Conservation (phyloP, 2,113 vertebrate genomes). For the Tachuris rubrigastra region DNA sequence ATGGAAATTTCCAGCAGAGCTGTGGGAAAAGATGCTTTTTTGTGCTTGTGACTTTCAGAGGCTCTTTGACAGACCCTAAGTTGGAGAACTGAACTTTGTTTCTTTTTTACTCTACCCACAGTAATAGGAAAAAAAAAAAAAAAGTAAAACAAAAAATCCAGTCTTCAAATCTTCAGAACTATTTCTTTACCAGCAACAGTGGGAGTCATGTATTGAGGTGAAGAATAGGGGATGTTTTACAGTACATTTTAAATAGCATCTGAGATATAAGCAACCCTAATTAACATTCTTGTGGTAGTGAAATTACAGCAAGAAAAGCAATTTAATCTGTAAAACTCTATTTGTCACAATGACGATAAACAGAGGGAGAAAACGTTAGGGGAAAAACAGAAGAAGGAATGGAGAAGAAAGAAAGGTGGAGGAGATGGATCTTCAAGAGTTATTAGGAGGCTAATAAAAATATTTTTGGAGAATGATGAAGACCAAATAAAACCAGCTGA, state of each 20-base stretch:
- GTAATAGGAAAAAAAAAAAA: not conserved
- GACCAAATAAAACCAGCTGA: not conserved
- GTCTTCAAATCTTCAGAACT: not conserved
- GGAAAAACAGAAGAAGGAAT: not conserved
- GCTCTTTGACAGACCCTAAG: not conserved
- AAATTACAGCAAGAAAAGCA: conserved; percentile 20
- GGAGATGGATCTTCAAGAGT: not conserved
- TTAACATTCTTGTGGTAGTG: conserved; percentile 30
- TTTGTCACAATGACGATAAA: conserved; percentile 22
- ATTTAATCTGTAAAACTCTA: conserved; percentile 26
- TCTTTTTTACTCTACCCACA: not conserved
- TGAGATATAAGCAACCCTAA: conserved; percentile 24
- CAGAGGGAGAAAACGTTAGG: not conserved
- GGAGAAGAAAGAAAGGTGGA: not conserved
- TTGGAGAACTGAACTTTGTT: not conserved
- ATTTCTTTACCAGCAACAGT: not conserved
- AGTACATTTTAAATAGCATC: conserved; percentile 17
- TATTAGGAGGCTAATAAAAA: too few species aligned
- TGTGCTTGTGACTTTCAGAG: not conserved
- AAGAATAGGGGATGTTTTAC: not conserved
- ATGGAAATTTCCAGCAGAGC: conserved; percentile 19
- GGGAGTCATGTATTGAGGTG: not conserved
- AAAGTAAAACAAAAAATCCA: not conserved
- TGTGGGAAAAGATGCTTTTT: not conserved
- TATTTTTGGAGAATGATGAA: not conserved